Evolutionary conservation across 2,888 invertebrate species (phyloP).

Genomic region (Blera fallax): DNA sequence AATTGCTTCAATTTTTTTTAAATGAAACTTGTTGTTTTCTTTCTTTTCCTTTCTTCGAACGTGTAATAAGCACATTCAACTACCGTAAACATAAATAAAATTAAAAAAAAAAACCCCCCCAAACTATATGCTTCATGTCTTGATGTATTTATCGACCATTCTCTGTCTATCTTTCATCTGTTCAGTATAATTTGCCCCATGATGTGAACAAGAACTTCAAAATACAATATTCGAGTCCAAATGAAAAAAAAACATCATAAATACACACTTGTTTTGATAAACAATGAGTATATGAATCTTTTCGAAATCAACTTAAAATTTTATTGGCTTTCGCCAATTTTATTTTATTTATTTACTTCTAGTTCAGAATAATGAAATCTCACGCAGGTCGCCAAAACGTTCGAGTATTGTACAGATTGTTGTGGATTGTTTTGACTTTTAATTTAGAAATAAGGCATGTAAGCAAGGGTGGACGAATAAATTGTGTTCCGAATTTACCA

Average conservation of each 20-base stretch:
- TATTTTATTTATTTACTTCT: constrained; percentile 7
- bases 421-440: neutral
- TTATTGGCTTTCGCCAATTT: neutral
- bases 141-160: constrained; percentile 15
- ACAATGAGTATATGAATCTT: neutral
- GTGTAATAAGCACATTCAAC: neutral
- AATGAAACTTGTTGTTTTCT: neutral
- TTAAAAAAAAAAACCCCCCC: neutral
- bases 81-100: neutral
- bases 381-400: neutral
- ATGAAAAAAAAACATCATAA: constrained; percentile 6
- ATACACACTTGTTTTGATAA: neutral
- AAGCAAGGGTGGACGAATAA: neutral
- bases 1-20: neutral
- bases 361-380: neutral
- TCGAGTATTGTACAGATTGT: neutral
- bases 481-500: neutral
- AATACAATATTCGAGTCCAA: neutral
- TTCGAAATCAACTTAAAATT: neutral
- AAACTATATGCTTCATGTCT: neutral
- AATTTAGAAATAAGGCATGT: neutral
- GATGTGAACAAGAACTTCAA: neutral
- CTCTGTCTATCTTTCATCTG: constrained; percentile 10
- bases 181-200: neutral
- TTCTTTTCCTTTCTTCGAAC: neutral